A percentile compares a stretch with the other conserved stretches of the same genome.
phyloP scores from a whole-genome alignment of 2,888 invertebrate species.

The Lampropteryx suffumata region DNA sequence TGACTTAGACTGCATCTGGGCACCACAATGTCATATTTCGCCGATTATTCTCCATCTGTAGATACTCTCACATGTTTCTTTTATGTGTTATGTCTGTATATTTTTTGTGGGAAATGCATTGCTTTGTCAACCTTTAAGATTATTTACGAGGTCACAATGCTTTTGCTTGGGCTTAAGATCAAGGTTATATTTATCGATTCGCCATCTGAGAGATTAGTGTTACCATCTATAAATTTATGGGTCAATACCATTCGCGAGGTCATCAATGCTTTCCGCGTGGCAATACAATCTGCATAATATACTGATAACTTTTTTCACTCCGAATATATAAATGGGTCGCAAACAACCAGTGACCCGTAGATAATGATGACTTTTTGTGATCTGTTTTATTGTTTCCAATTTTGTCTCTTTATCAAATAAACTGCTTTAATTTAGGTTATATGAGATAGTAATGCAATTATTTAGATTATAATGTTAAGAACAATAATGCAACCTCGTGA shows the following conservation, averaged over 20 bases:
- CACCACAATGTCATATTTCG: no score
- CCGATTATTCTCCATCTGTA: no score
- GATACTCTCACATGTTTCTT: no score
- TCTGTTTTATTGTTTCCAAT: constrained; percentile 68
- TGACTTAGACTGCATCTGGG: no score
- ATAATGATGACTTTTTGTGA: constrained; percentile 53
- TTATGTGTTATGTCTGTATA: no score
- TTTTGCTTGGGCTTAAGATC: no score
- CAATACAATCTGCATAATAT: constrained; percentile 20
- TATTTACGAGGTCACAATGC: no score
- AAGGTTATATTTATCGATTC: not conserved
- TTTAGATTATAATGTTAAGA: constrained; percentile 34
- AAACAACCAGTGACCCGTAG: constrained; percentile 59
- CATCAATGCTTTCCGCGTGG: constrained; percentile 16
- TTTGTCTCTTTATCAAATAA: constrained; percentile 60
- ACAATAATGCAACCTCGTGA: constrained; percentile 27
- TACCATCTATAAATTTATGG: constrained; percentile 25
- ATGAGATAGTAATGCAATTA: constrained; percentile 51
- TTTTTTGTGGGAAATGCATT: no score
- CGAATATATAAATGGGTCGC: constrained; percentile 54
- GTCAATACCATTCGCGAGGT: constrained; percentile 19
- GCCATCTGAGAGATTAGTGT: constrained; percentile 16
- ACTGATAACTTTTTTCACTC: constrained; percentile 31
- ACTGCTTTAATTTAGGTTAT: constrained; percentile 66
- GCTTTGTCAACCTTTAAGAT: no score